phyloP scores from a whole-genome alignment of 2,888 invertebrate species.

The Phengaris alcon region DNA sequence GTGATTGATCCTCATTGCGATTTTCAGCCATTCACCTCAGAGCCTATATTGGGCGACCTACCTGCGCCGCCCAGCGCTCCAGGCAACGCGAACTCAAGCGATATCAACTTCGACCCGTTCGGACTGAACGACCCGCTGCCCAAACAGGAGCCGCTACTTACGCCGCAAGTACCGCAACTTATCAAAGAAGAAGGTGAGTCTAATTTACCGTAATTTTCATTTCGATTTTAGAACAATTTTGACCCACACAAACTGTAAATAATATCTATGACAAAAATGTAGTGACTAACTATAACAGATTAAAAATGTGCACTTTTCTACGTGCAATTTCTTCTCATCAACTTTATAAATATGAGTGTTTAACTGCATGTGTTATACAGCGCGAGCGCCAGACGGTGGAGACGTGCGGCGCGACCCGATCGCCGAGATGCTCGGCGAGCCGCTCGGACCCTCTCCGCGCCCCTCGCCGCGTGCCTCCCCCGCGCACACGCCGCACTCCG shows the following conservation, averaged over 20 bases:
- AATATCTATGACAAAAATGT: too few relatives aligned
- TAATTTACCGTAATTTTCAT: background rate
- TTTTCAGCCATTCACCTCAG: constrained; percentile 55
- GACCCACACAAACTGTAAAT: too few relatives aligned
- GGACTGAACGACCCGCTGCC: constrained; percentile 74
- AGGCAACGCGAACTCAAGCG: constrained; percentile 48
- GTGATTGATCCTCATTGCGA: background rate
- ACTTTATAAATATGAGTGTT: background rate
- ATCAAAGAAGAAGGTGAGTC: constrained; percentile 59
- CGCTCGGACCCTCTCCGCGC: constrained; percentile 25
- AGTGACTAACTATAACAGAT: too few relatives aligned
- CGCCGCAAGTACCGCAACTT: constrained; percentile 61
- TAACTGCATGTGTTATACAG: constrained; percentile 40
- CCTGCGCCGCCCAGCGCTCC: constrained; percentile 54
- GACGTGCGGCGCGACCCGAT: constrained; percentile 84
- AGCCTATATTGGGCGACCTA: constrained; percentile 65
- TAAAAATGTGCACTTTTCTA: too few relatives aligned
- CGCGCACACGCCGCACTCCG: constrained; percentile 59
- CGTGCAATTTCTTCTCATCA: too few relatives aligned
- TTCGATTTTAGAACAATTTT: too few relatives aligned
- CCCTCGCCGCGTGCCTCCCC: constrained; percentile 50
- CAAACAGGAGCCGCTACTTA: constrained; percentile 64
- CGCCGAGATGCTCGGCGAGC: constrained; percentile 74
- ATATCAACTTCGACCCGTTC: constrained; percentile 83
- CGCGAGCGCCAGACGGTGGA: constrained; percentile 61